Evolutionary conservation across 2,888 invertebrate genomes (phyloP).

Genomic region (Drosophila trichaetosa): DNA sequence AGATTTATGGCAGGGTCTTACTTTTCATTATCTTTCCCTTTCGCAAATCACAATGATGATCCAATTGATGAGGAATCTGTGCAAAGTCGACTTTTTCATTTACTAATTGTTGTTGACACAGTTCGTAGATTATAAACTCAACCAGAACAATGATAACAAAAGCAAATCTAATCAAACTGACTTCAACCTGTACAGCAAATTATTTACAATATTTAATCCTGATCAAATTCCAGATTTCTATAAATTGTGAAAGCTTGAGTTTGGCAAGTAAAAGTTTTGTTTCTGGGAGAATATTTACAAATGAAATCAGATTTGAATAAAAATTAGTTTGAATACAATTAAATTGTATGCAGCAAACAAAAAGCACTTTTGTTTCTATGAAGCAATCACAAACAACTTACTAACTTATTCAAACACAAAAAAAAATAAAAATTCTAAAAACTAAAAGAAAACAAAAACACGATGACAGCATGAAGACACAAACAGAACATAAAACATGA

Average conservation of each 20-base stretch:
- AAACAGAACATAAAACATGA: constrained; percentile 36
- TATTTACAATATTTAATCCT: neutral
- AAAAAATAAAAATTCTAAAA: constrained; percentile 3
- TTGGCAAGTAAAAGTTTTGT: neutral
- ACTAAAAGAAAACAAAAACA: constrained; percentile 22
- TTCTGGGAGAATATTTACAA: constrained; percentile 11
- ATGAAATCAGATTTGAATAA: constrained; percentile 5
- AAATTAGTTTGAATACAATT: constrained; percentile 16
- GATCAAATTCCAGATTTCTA: neutral
- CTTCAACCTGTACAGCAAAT: neutral
- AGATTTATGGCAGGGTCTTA: constrained; percentile 37
- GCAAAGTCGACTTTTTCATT: constrained; percentile 25
- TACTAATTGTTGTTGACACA: constrained; percentile 36
- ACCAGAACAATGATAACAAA: neutral
- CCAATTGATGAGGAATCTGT: constrained; percentile 35
- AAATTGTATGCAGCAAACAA: neutral
- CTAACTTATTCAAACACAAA: constrained; percentile 38
- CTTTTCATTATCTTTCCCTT: constrained; percentile 30
- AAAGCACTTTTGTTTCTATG: constrained; percentile 5
- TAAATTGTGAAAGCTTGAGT: neutral
- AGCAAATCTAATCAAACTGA: neutral
- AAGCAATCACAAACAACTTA: constrained; percentile 41
- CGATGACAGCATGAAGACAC: constrained; percentile 27
- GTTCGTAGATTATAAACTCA: neutral
- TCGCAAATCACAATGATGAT: constrained; percentile 24